These are phyloP conservation scores for Gandaritis pyraliata DNA, from an alignment of 2,888 invertebrate genomes.

Conservation along the genomic window DNA sequence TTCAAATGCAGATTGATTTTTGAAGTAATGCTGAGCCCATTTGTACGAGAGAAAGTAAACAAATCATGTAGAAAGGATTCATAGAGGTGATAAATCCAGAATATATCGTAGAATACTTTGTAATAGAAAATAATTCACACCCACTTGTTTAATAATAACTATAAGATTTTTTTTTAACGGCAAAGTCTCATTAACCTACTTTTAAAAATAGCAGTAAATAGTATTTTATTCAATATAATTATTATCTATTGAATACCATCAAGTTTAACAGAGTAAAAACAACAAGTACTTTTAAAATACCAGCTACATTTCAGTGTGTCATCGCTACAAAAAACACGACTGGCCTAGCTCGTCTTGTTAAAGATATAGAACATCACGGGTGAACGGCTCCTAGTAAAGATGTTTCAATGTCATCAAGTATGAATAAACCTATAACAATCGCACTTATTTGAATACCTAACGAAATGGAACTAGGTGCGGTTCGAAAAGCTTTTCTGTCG, in stretches of 20 bases:
- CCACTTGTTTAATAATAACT: too few species aligned
- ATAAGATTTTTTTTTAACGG: too few species aligned
- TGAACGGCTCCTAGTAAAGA: slow-evolving; percentile 37
- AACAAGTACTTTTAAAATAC: slow-evolving; percentile 26
- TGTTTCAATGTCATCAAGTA: slow-evolving; percentile 54
- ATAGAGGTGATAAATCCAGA: background rate
- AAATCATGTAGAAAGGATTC: background rate
- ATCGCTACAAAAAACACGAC: slow-evolving; percentile 25
- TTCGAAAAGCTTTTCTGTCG: slow-evolving; percentile 53
- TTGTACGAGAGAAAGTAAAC: background rate
- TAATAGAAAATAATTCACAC: too few species aligned
- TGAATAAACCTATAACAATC: slow-evolving; percentile 42
- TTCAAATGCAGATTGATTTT: slow-evolving; percentile 40
- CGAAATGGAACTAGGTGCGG: slow-evolving; percentile 50
- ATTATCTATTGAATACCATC: background rate
- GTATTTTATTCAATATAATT: background rate
- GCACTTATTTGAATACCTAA: slow-evolving; percentile 53
- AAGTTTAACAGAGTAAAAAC: slow-evolving; percentile 14
- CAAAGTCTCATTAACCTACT: too few species aligned
- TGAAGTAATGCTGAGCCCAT: slow-evolving; percentile 14
- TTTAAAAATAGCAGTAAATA: too few species aligned
- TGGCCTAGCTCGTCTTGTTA: slow-evolving; percentile 15
- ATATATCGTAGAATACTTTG: too few species aligned
- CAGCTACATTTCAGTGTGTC: slow-evolving; percentile 13
- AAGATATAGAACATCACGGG: slow-evolving; percentile 24